Evolutionary conservation across 2,888 invertebrate genomes (phyloP).

Genomic region (Seira ritae): DNA sequence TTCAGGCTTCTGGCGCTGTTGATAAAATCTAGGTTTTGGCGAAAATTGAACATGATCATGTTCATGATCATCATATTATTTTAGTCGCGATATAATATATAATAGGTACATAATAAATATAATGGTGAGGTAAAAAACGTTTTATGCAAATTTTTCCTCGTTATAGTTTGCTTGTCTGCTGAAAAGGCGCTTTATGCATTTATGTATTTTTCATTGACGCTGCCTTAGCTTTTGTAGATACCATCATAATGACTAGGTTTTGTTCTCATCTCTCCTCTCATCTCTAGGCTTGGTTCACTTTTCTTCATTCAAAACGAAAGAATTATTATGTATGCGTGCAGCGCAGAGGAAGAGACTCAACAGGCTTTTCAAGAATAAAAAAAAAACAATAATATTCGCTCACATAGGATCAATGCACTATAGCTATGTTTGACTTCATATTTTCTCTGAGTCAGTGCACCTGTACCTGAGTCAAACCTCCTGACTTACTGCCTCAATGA

Average conservation of each 20-base stretch:
- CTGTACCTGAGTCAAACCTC: background rate
- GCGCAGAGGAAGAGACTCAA: background rate
- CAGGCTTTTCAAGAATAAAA: constrained; percentile 13
- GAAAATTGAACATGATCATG: background rate
- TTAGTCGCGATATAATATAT: too few species aligned
- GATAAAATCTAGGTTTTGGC: constrained; percentile 1
- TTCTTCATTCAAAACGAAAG: background rate
- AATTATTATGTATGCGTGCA: background rate
- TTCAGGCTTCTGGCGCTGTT: background rate
- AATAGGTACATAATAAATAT: too few species aligned
- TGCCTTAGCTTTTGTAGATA: too few species aligned
- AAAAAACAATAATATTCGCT: background rate
- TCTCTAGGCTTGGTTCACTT: background rate
- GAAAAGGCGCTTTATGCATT: too few species aligned
- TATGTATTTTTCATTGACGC: too few species aligned
- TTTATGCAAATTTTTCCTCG: too few species aligned
- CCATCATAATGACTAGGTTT: background rate
- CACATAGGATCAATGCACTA: background rate
- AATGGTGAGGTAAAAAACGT: too few species aligned
- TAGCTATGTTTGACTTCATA: background rate
- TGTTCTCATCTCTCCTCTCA: background rate
- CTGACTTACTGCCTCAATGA: constrained; percentile 7
- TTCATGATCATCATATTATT: too few species aligned
- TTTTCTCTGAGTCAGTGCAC: background rate
- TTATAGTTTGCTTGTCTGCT: too few species aligned